phyloP scores from a whole-genome alignment of 92 coral and sea anemone species.

The Chrysogorgia sp. region DNA sequence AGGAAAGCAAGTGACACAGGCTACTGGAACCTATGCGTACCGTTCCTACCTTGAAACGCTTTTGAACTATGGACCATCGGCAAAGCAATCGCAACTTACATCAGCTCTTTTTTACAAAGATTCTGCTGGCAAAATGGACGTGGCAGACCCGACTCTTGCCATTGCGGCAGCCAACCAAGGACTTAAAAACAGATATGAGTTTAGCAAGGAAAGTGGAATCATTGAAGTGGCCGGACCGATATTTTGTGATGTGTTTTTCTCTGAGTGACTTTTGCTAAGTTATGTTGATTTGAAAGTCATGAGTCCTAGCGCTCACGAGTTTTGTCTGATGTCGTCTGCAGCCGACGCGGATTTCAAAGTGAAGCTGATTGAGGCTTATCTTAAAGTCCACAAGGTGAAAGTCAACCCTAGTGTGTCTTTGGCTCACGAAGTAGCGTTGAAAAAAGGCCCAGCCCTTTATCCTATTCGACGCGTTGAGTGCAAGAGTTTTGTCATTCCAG shows the following conservation, averaged over 20 bases:
- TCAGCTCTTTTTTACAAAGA: background rate
- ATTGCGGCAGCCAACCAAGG: conserved; percentile 19
- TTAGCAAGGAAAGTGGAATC: too few species aligned
- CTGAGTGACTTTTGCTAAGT: too few species aligned
- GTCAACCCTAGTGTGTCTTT: conserved; percentile 1
- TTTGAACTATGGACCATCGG: too few species aligned
- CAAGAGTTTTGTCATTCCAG: background rate
- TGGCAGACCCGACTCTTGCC: conserved; percentile 31
- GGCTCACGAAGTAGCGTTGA: background rate
- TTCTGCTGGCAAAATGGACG: conserved; percentile 42
- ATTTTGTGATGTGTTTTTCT: too few species aligned
- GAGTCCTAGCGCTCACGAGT: conserved; percentile 21
- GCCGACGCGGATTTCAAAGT: too few species aligned
- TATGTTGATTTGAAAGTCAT: too few species aligned
- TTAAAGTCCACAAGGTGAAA: conserved; percentile 30
- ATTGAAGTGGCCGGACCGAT: too few species aligned
- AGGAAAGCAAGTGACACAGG: too few species aligned
- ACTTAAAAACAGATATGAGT: conserved; percentile 32
- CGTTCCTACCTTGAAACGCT: too few species aligned
- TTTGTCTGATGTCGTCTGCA: conserved; percentile 47
- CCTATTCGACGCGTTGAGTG: background rate
- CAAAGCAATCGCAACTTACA: too few species aligned
- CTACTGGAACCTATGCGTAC: too few species aligned
- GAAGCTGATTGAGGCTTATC: conserved; percentile 35
- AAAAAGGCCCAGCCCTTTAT: background rate